These are phyloP conservation scores for Dipodomys merriami DNA, from an alignment of 2,113 vertebrate species.

Conservation along the genomic window DNA sequence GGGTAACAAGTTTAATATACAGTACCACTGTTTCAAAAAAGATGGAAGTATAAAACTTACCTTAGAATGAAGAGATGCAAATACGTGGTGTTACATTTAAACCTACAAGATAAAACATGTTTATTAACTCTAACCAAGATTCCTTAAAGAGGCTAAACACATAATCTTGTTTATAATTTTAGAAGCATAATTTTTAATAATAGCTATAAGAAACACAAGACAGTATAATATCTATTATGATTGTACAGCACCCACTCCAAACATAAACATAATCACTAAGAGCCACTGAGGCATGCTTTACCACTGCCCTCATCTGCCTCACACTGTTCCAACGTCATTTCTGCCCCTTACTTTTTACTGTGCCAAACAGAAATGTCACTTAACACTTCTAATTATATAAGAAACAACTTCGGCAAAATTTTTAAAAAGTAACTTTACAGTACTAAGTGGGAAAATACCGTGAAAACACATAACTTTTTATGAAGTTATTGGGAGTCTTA, in stretches of 20 bases:
- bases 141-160: slow-evolving; percentile 16
- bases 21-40: slow-evolving; percentile 43
- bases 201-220: not conserved
- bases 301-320: not conserved
- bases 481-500: not conserved
- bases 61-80: slow-evolving; percentile 55
- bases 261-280: not conserved
- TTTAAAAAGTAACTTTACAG: not conserved
- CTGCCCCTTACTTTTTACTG: not conserved
- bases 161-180: not conserved
- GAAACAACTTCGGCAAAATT: slow-evolving; percentile 45
- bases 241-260: not conserved
- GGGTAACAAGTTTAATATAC: slow-evolving; percentile 34
- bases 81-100: slow-evolving; percentile 63
- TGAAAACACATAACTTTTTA: no score
- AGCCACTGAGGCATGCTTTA: not conserved
- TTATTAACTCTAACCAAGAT: slow-evolving; percentile 53
- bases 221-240: not conserved
- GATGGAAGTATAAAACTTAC: slow-evolving; percentile 62
- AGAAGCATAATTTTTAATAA: not conserved
- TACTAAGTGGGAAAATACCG: not conserved
- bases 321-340: not conserved
- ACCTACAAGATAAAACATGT: slow-evolving; percentile 62
- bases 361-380: not conserved
- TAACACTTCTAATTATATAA: not conserved